phyloP scores from a whole-genome alignment of 2,113 vertebrate genomes.

The Clarias magur region DNA sequence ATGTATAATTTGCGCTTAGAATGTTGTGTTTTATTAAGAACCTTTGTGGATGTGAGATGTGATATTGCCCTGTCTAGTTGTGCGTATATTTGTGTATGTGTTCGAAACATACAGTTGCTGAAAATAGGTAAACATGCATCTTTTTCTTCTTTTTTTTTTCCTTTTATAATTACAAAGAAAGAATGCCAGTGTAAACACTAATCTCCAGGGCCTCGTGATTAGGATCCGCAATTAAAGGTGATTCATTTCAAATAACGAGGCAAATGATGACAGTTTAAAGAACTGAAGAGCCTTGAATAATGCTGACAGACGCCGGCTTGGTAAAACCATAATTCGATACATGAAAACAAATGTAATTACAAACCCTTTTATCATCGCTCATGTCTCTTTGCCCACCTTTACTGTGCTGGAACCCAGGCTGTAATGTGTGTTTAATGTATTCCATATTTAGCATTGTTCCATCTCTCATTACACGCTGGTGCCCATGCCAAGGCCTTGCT shows the following conservation, averaged over 20 bases:
- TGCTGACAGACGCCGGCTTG: conserved; percentile 60
- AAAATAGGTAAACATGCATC: conserved; percentile 23
- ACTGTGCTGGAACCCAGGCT: conserved; percentile 32
- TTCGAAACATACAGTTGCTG: conserved; percentile 1
- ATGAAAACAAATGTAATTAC: conserved; percentile 49
- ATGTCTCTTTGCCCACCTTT: conserved; percentile 36
- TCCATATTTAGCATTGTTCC: conserved; percentile 48
- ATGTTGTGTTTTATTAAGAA: neutral
- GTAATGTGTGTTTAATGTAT: conserved; percentile 50
- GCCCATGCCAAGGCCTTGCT: conserved; percentile 45
- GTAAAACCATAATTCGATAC: conserved; percentile 57
- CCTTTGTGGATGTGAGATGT: neutral
- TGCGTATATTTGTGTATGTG: conserved; percentile 21
- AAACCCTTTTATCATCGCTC: conserved; percentile 37
- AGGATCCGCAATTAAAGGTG: conserved; percentile 65
- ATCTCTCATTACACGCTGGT: conserved; percentile 47
- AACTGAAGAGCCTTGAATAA: conserved; percentile 59
- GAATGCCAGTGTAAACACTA: conserved; percentile 57
- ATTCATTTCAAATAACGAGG: conserved; percentile 64
- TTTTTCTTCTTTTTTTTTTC: neutral
- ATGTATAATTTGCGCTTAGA: neutral
- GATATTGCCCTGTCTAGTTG: conserved; percentile 1
- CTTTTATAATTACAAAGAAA: conserved; percentile 43
- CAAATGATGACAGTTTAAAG: conserved; percentile 61
- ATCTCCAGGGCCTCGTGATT: conserved; percentile 60